Percentiles rank a stretch among this genome's conserved stretches.
These are phyloP conservation scores for Picus viridis DNA, from an alignment of 2,797 vertebrate genomes.

Conservation along the genomic window DNA sequence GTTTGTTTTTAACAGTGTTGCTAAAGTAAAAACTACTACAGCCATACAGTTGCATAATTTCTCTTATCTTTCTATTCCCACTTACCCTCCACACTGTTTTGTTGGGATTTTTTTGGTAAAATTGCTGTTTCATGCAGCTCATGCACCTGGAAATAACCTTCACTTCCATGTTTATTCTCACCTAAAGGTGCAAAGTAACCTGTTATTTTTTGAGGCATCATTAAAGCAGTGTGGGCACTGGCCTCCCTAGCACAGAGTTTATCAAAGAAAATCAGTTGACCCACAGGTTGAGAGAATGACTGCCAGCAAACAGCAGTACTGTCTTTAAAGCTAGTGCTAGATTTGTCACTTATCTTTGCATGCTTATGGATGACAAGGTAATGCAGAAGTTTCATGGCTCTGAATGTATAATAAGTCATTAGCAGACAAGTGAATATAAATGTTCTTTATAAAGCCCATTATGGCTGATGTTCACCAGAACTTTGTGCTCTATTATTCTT, in stretches of 20 bases:
- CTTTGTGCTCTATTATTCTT: constrained; percentile 36
- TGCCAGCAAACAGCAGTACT: background rate
- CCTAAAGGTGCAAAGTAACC: background rate
- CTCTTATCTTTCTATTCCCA: background rate
- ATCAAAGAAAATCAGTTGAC: background rate
- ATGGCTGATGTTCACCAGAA: constrained; percentile 27
- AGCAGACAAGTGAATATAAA: background rate
- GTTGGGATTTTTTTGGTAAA: background rate
- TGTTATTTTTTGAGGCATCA: background rate
- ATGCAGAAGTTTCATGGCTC: background rate
- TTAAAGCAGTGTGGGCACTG: background rate
- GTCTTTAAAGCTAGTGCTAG: background rate
- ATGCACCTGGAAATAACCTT: background rate
- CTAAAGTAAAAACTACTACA: background rate
- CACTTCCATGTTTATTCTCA: background rate
- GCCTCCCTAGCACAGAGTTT: background rate
- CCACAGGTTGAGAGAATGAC: background rate
- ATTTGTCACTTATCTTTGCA: background rate
- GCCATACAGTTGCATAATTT: background rate
- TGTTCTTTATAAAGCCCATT: constrained; percentile 14
- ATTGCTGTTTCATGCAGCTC: background rate
- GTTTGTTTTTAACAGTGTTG: background rate
- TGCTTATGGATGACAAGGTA: constrained; percentile 10
- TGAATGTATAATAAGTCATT: constrained; percentile 52
- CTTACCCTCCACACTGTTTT: rapidly evolving